Conservation (phyloP, 2,113 vertebrate genomes). For the Nesogale talazaci region DNA sequence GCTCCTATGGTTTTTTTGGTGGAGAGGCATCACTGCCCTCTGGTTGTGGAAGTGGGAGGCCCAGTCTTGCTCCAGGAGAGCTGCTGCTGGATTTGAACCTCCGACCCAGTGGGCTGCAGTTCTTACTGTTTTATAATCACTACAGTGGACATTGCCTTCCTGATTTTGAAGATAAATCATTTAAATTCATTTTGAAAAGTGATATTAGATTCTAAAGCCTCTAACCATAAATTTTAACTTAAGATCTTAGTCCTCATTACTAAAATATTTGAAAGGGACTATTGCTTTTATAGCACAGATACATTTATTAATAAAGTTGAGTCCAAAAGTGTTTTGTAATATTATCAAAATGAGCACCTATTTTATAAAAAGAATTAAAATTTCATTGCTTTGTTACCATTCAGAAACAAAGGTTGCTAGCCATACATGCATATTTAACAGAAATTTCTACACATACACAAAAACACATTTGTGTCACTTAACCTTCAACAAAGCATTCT, state of each 20-base stretch:
- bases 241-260: neutral
- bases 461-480: too few relatives aligned
- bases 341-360: neutral
- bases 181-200: neutral
- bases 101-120: too few relatives aligned
- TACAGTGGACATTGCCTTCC: neutral
- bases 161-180: neutral
- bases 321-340: neutral
- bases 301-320: neutral
- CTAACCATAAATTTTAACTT: neutral
- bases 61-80: too few relatives aligned
- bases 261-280: conserved; percentile 30
- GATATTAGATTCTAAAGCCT: neutral
- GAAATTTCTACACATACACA: neutral
- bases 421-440: neutral
- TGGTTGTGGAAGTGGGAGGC: too few relatives aligned
- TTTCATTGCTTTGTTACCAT: neutral
- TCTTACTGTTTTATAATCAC: neutral
- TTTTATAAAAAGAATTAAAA: neutral
- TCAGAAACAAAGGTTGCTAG: neutral
- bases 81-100: too few relatives aligned
- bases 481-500: neutral
- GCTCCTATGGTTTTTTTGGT: too few relatives aligned
- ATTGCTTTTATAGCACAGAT: neutral
- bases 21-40: too few relatives aligned